Base-by-base conservation (phyloP, 1,140 invertebrate genomes). In the Psilanteris sp. region DNA sequence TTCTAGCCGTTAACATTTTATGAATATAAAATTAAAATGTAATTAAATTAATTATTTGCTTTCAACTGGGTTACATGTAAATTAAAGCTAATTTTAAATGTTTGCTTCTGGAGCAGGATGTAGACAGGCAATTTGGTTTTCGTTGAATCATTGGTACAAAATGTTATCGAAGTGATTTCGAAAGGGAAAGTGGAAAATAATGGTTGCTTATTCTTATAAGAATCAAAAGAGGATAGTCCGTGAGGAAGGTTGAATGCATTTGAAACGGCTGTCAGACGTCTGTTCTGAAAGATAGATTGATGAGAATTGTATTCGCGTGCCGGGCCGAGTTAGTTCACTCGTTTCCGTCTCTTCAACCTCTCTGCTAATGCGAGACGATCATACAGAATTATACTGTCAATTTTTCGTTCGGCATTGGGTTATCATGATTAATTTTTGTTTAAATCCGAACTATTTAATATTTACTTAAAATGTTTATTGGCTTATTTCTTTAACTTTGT, bases 261-360 rank as follows among this genome's bases (percentile, higher is more conserved):
- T 79, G 77, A 81, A 84, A 83, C 77, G 76, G 78, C 78, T 83
- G 83, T 83, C 83, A 82, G 80, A 81, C 68, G 78, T 76, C 68
- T 70, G 74, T 77, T 83, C 43, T 62, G 76, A 78, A 83, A 82
- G 83, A 83, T 81, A 81, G 82, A 84, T 84, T 83, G 84, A 84
- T 84, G 80, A 79, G 81, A 78, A 62, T 71, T 75, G 77, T 73
- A 83, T 77, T 84, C 74, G 81, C 82, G 82, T 84, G 83, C 80
- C 80, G 76, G 70, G 46, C 57, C 46, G 57, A 71, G 78, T 79
- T 80, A 61, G 50, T 78, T 74, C 73, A 74, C 75, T 79, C 76
- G 44, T 78, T 81, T 79, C 74, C 68, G 68, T 71, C 70, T 39
- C 78, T 79, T 43, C 13, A 34, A 32, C 70, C 61, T 70, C 29